Evolutionary conservation across 2,113 vertebrate genomes (phyloP).

Genomic region (Myrmecophaga tridactyla): DNA sequence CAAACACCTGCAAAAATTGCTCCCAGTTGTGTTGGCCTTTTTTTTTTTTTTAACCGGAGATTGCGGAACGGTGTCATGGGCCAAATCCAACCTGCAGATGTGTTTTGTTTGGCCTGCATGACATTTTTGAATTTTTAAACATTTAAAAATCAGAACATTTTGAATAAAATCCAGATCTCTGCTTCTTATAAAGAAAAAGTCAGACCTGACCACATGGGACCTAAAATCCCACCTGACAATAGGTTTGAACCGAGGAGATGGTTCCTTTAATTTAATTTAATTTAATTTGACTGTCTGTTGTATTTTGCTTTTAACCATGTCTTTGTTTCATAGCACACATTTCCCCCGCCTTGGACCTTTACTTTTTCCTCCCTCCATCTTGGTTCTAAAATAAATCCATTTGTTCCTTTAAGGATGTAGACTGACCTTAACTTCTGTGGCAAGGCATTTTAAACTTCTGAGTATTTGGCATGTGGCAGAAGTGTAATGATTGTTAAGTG

Average conservation of each 20-base stretch:
- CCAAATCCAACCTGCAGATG: background rate
- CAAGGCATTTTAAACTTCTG: background rate
- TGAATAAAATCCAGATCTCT: background rate
- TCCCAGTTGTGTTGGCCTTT: background rate
- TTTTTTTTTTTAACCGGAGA: background rate
- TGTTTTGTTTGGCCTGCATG: conserved; percentile 3
- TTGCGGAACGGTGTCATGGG: rapidly evolving
- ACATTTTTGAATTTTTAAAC: background rate
- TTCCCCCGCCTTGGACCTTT: background rate
- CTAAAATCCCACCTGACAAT: background rate
- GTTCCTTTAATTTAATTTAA: background rate
- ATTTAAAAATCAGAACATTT: background rate
- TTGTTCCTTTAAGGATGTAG: background rate
- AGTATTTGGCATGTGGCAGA: background rate
- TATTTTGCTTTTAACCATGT: background rate
- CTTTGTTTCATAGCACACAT: background rate
- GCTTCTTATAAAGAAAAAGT: background rate
- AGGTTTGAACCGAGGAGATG: too few relatives aligned
- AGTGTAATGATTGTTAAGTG: background rate
- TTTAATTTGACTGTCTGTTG: rapidly evolving
- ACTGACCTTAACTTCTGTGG: rapidly evolving
- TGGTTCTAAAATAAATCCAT: background rate
- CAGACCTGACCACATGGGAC: background rate
- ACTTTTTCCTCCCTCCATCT: background rate
- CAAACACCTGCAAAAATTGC: background rate